Percentiles rank a stretch among this genome's conserved stretches.
Conservation (phyloP, 2,113 vertebrate species). For the Lamprotornis superbus region DNA sequence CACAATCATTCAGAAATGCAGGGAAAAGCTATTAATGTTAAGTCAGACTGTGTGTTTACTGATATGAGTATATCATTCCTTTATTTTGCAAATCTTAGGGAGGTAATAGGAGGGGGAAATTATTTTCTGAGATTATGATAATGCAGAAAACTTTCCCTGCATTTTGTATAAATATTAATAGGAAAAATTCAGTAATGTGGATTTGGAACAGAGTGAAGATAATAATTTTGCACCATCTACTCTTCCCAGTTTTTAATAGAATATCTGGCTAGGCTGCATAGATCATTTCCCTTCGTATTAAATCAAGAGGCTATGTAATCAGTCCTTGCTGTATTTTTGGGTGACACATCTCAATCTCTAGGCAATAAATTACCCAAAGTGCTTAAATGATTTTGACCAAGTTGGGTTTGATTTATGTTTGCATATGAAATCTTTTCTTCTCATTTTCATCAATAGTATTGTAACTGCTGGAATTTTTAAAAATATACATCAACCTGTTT, state of each 20-base stretch:
- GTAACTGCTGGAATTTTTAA: neutral
- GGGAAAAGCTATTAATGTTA: constrained; percentile 34
- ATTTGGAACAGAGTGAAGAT: neutral
- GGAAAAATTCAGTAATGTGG: neutral
- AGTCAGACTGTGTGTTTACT: constrained; percentile 7
- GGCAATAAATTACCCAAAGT: neutral
- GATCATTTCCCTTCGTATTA: constrained; percentile 1
- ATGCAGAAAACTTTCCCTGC: constrained; percentile 19
- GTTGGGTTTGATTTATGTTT: neutral
- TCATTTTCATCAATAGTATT: neutral
- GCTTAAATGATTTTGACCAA: neutral
- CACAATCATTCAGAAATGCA: neutral
- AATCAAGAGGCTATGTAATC: constrained; percentile 19
- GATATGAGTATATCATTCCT: neutral
- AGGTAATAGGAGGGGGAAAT: neutral
- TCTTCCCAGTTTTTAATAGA: constrained; percentile 33
- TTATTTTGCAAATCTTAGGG: neutral
- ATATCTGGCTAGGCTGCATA: neutral
- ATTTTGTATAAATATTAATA: constrained; percentile 47
- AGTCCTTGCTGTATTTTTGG: neutral
- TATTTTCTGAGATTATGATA: constrained; percentile 41
- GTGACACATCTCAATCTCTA: neutral
- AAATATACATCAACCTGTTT: neutral
- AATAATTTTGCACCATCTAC: neutral
- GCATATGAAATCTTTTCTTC: neutral